These are phyloP conservation scores for Proteles cristata DNA, from an alignment of 2,113 vertebrate genomes.

Conservation along the genomic window DNA sequence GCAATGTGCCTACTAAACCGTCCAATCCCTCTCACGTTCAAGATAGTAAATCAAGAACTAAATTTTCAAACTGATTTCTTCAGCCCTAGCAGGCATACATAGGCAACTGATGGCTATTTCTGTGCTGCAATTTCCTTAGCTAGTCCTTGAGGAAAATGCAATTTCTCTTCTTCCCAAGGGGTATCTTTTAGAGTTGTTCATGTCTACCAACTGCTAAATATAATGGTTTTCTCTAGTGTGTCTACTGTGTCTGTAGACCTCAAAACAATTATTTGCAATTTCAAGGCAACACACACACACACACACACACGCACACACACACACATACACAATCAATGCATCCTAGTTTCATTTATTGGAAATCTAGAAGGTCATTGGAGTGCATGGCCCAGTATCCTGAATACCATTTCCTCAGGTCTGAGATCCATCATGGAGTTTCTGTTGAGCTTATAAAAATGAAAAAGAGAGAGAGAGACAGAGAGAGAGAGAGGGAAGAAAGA, in stretches of 20 bases:
- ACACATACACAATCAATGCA: neutral
- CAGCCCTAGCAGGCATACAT: neutral
- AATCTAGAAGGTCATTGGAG: conserved; percentile 26
- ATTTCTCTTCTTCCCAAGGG: conserved; percentile 21
- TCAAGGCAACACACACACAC: neutral
- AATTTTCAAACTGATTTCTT: conserved; percentile 7
- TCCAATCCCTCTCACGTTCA: neutral
- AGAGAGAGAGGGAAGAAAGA: neutral
- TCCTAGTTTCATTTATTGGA: conserved; percentile 36
- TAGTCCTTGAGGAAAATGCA: conserved; percentile 46
- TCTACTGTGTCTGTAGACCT: neutral
- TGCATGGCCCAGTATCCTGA: neutral
- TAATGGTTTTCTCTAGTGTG: conserved; percentile 31
- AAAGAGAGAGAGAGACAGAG: neutral
- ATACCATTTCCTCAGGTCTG: neutral
- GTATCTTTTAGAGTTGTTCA: conserved; percentile 47
- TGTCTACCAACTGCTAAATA: conserved; percentile 47
- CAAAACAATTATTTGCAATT: conserved; percentile 59
- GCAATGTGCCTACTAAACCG: neutral
- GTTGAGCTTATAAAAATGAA: neutral
- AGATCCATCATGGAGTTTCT: conserved; percentile 1
- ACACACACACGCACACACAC: neutral
- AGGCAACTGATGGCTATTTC: neutral
- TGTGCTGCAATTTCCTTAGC: conserved; percentile 32
- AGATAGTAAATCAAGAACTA: neutral